phyloP scores from a whole-genome alignment of 2,113 vertebrate species.

The Thryonomys swinderianus region DNA sequence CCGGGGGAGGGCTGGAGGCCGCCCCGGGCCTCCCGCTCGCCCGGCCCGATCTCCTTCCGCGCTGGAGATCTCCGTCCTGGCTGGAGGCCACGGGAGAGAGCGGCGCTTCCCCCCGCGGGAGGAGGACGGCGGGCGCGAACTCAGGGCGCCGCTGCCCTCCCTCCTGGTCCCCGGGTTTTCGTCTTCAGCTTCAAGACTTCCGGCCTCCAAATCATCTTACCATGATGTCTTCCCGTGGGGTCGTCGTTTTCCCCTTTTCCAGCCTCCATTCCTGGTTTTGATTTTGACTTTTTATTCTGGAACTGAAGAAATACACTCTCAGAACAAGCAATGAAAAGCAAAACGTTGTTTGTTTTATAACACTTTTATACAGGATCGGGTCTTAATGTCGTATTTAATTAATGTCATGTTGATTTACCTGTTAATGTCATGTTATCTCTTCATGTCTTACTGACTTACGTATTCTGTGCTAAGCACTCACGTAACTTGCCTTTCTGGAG shows the following conservation, averaged over 20 bases:
- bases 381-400: too few relatives aligned
- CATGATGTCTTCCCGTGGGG: not conserved
- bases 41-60: not conserved
- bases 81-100: not conserved
- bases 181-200: not conserved
- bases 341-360: not conserved
- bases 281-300: not conserved
- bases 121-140: too few relatives aligned
- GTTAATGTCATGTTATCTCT: too few relatives aligned
- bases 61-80: not conserved
- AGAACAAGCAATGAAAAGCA: not conserved
- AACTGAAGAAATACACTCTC: not conserved
- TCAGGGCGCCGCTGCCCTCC: too few relatives aligned
- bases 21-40: too few relatives aligned
- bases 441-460: not conserved
- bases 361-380: not conserved
- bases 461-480: not conserved
- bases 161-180: not conserved
- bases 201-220: too few relatives aligned
- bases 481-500: not conserved
- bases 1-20: not conserved
- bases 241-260: not conserved
- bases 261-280: not conserved
- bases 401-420: too few relatives aligned
- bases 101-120: not conserved